These are phyloP conservation scores for Lemur catta DNA, from an alignment of 2,797 vertebrate genomes.

Conservation along the genomic window DNA sequence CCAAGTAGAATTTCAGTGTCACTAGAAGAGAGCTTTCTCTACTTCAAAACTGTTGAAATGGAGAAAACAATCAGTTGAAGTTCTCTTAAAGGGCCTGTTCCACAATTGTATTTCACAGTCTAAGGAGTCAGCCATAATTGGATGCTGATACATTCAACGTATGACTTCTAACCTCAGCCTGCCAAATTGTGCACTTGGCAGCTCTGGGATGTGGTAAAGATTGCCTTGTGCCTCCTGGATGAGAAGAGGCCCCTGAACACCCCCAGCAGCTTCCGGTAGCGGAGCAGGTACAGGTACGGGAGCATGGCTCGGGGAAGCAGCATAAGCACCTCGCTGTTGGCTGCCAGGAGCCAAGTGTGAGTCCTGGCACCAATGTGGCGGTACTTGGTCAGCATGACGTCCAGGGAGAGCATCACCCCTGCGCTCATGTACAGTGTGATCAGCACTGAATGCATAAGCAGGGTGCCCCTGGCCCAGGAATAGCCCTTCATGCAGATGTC, in stretches of 20 bases:
- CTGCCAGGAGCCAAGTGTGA: slow-evolving; percentile 84
- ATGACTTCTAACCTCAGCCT: neutral
- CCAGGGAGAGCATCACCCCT: slow-evolving; percentile 84
- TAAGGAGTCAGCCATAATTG: neutral
- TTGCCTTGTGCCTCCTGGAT: neutral
- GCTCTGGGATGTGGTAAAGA: neutral
- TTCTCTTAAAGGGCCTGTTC: neutral
- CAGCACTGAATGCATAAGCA: slow-evolving; percentile 86
- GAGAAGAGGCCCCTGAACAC: slow-evolving; percentile 79
- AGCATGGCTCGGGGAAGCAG: slow-evolving; percentile 86
- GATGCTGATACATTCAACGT: neutral
- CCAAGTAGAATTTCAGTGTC: neutral
- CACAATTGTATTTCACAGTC: neutral
- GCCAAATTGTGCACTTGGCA: neutral
- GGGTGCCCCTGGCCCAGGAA: slow-evolving; percentile 87
- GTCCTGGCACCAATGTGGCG: slow-evolving; percentile 61
- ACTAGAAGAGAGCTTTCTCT: neutral
- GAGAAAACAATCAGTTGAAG: neutral
- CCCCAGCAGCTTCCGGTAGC: slow-evolving; percentile 86
- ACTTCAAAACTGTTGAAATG: neutral
- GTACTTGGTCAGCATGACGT: slow-evolving; percentile 79
- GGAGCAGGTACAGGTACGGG: slow-evolving; percentile 87
- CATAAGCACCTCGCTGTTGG: slow-evolving; percentile 86
- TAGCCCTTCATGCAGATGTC: slow-evolving; percentile 87
- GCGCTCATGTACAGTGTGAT: slow-evolving; percentile 87